Evolutionary conservation across 2,888 invertebrate species (phyloP).

Genomic region (Mactromeris polynyma): DNA sequence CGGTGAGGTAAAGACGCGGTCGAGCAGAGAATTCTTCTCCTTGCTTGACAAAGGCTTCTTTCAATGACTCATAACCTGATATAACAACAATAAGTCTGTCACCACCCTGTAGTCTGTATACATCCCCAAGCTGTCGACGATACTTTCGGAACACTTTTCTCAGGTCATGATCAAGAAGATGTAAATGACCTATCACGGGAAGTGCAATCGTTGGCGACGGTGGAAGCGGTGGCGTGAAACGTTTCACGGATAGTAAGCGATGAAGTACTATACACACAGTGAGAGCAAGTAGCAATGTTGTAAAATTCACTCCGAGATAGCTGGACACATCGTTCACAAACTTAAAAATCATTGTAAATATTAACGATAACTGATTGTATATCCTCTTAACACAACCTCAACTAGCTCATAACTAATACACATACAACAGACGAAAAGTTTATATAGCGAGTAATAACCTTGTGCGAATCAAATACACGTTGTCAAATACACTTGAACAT

Average conservation of each 20-base stretch:
- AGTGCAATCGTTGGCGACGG: slow-evolving; percentile 27
- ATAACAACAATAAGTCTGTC: slow-evolving; percentile 61
- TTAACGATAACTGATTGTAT: no score
- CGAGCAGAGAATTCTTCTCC: slow-evolving; percentile 66
- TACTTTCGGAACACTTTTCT: slow-evolving; percentile 14
- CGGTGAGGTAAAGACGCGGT: slow-evolving; percentile 38
- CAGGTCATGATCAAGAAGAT: slow-evolving; percentile 15
- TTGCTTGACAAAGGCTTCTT: slow-evolving; percentile 71
- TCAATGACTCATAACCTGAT: slow-evolving; percentile 66
- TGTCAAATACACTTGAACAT: no score
- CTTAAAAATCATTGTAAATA: not conserved
- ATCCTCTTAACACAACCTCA: no score
- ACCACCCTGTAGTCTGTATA: slow-evolving; percentile 69
- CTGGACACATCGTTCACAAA: not conserved
- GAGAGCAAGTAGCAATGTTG: not conserved
- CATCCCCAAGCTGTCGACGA: slow-evolving; percentile 65
- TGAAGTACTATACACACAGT: slow-evolving; percentile 1
- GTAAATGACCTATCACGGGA: slow-evolving; percentile 32
- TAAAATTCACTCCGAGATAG: not conserved
- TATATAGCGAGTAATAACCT: no score
- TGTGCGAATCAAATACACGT: no score
- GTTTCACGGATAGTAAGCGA: not conserved
- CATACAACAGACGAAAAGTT: no score
- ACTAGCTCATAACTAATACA: no score
- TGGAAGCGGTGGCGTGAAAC: not conserved